Evolutionary conservation across 64 coral and sea anemone genomes (phyloP), one percentile per base, ranked within the genome.

Genomic region (Orbicella faveolata): DNA sequence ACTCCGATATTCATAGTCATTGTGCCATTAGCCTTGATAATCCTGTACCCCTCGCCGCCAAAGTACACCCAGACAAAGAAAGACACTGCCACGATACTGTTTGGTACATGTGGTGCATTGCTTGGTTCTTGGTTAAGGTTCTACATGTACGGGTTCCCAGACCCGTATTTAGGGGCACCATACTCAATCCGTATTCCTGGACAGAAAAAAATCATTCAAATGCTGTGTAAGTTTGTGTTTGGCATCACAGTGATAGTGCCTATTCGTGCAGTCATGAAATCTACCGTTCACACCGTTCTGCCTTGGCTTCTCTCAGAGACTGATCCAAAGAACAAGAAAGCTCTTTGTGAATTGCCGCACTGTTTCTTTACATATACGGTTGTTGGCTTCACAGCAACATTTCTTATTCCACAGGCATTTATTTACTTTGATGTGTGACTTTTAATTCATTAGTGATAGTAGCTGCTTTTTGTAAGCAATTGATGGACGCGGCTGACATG

Each of bases 31-130:
- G 83, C 37, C n/a, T 84, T 97, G 92, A 93, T 92, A 65, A 39
- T 88, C 4, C 64, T 97, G 0, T 97, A 97, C n/a, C 95, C 95
- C 73, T 85, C 92, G 6, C 95, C 95, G 4, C 92, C 95, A 51
- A 63, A 54, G 55, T 79, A 88, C 36, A 97, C 95, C 19, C 79
- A 91, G 19, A 97, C 95, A 35, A 89, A 80, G 36, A 88, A 88
- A 17, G 95, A 97, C 79, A 97, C 95, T 66, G 90, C 92, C 6
- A 97, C 89, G 61, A 89, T 93, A 63, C 61, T 97, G 39, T 92
- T 92, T 25, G 59, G 68, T 23, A 70, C 90, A 39, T 92, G 84
- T 37, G 95, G 95, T 3, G 92, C 87, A 20, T 75, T 97, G 77
- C 73, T 97, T 6, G 95, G 76, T 48, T 91, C 75, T 20, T 97